These are phyloP conservation scores for Zapus hudsonius DNA, from an alignment of 2,113 vertebrate genomes.

Conservation along the genomic window DNA sequence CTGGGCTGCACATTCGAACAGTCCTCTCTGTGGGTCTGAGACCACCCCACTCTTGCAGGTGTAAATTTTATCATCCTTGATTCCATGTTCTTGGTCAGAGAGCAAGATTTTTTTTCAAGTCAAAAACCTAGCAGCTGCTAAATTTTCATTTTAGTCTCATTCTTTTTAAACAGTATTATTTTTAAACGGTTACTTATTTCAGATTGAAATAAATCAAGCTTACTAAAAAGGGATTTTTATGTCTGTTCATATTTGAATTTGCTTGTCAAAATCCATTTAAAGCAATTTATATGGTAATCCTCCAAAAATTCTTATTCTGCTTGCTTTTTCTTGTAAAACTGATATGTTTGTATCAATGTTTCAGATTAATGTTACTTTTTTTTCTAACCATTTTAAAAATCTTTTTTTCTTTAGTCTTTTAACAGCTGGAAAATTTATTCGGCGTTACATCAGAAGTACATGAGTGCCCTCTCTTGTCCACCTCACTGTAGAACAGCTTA, in stretches of 20 bases:
- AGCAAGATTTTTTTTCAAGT: slow-evolving; percentile 29
- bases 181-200: slow-evolving; percentile 57
- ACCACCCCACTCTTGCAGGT: neutral
- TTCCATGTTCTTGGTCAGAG: neutral
- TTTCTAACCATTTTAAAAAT: slow-evolving; percentile 1
- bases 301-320: slow-evolving; percentile 49
- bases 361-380: slow-evolving; percentile 64
- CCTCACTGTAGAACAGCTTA: slow-evolving; percentile 64
- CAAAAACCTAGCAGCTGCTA: slow-evolving; percentile 27
- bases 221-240: slow-evolving; percentile 36
- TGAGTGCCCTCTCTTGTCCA: slow-evolving; percentile 83
- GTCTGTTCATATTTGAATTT: slow-evolving; percentile 58
- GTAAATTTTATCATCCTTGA: slow-evolving; percentile 24
- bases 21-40: neutral
- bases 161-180: slow-evolving; percentile 6
- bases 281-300: neutral
- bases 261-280: slow-evolving; percentile 48
- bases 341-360: slow-evolving; percentile 55
- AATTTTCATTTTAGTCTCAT: slow-evolving; percentile 22
- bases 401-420: neutral
- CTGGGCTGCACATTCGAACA: neutral
- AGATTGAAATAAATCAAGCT: slow-evolving; percentile 40
- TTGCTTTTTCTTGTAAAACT: slow-evolving; percentile 49
- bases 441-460: slow-evolving; percentile 68
- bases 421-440: neutral